Conservation (phyloP, 2,888 invertebrate genomes). For the Ormyrus nitidulus region DNA sequence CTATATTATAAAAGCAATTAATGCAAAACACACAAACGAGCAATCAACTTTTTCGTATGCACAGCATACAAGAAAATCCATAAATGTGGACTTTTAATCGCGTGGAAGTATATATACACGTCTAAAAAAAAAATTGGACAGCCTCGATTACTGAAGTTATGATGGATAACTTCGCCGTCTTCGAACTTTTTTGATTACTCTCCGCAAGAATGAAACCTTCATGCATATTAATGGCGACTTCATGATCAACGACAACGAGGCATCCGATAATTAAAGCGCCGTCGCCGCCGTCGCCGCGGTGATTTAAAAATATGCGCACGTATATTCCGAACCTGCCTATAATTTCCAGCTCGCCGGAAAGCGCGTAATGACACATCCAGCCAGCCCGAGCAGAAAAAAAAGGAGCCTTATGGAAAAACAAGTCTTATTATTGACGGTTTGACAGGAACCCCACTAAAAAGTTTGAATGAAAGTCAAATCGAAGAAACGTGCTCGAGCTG, state of each 20-base stretch:
- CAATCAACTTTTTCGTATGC: too few species aligned
- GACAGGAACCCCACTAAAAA: constrained; percentile 38
- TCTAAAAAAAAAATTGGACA: too few species aligned
- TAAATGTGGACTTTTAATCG: too few species aligned
- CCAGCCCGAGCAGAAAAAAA: not conserved
- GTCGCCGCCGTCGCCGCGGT: not conserved
- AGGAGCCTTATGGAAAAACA: not conserved
- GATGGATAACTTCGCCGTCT: too few species aligned
- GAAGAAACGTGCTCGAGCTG: constrained; percentile 37
- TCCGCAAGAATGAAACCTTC: too few species aligned
- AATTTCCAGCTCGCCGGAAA: constrained; percentile 23
- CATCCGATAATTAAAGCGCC: constrained; percentile 15
- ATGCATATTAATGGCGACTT: not conserved
- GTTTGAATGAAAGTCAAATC: constrained; percentile 49
- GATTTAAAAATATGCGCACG: constrained; percentile 4
- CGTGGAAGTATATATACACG: too few species aligned
- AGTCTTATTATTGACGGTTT: constrained; percentile 39
- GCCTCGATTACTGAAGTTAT: too few species aligned
- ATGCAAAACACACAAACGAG: too few species aligned
- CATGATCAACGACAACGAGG: not conserved
- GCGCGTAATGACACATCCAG: constrained; percentile 4
- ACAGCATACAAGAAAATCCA: too few species aligned
- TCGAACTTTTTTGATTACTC: too few species aligned
- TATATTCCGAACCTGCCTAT: not conserved
- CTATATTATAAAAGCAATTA: too few species aligned